Conservation (phyloP, 2,113 vertebrate species). For the Myodes glareolus region DNA sequence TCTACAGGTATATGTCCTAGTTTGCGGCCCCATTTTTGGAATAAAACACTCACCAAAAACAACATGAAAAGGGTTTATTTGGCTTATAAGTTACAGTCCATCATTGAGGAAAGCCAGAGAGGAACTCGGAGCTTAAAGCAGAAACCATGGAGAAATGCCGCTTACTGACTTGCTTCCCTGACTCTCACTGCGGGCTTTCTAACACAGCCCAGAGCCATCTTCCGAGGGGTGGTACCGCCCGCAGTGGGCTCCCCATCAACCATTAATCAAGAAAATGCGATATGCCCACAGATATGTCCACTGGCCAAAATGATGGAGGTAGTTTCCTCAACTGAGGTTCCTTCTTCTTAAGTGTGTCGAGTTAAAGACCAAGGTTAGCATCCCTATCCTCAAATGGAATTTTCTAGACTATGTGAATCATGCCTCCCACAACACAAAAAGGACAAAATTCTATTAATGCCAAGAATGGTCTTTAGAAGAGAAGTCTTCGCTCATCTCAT, state of each 20-base stretch:
- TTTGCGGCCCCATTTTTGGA: background rate
- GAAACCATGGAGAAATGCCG: background rate
- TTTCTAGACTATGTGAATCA: conserved; percentile 9
- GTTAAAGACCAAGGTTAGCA: background rate
- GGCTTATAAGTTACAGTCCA: background rate
- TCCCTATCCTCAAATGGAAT: background rate
- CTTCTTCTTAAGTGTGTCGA: background rate
- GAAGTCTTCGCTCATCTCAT: background rate
- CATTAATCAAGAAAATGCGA: background rate
- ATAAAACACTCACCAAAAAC: background rate
- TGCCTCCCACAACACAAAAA: background rate
- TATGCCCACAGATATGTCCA: background rate
- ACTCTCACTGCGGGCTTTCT: background rate
- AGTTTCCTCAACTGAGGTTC: too few relatives aligned
- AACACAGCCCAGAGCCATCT: background rate
- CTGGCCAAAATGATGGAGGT: background rate
- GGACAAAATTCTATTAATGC: background rate
- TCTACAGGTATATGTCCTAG: background rate
- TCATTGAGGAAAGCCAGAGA: background rate
- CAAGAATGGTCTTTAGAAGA: conserved; percentile 31
- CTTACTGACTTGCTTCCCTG: background rate
- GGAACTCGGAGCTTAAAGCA: background rate
- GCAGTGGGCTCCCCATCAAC: background rate
- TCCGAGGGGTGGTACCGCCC: background rate
- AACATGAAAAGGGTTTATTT: background rate